Conservation (phyloP, 2,888 invertebrate genomes). For the Nemapogon koenigi region DNA sequence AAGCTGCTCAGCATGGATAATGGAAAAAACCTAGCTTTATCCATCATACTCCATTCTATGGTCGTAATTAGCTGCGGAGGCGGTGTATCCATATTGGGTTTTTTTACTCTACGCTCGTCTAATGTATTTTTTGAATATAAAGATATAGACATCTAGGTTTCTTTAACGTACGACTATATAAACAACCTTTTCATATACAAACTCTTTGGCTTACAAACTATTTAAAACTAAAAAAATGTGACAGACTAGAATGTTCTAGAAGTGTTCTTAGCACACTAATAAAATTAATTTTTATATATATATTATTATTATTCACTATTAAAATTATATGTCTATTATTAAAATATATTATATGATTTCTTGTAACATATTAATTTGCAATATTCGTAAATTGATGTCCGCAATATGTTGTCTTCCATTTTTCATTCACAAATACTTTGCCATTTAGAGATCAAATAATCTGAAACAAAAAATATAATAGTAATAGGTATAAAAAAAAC, state of each 20-base stretch:
- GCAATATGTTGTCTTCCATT: neutral
- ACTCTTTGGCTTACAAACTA: neutral
- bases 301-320: neutral
- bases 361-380: neutral
- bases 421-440: neutral
- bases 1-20: constrained; percentile 90
- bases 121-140: neutral
- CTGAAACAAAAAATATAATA: too few relatives aligned
- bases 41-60: constrained; percentile 99
- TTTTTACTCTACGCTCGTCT: constrained; percentile 27
- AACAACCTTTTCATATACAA: neutral
- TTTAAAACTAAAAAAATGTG: too few relatives aligned
- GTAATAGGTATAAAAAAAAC: too few relatives aligned
- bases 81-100: constrained; percentile 63
- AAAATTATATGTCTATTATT: neutral
- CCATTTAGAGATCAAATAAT: too few relatives aligned
- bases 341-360: neutral
- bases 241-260: too few relatives aligned
- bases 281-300: too few relatives aligned
- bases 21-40: constrained; percentile 92
- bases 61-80: constrained; percentile 73
- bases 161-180: too few relatives aligned
- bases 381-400: neutral
- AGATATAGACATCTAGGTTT: constrained; percentile 3
- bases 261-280: too few relatives aligned